A percentile compares a stretch with the other conserved stretches of the same genome.
Conservation (phyloP, 1,140 invertebrate species). For the Lepidostoma basale region DNA sequence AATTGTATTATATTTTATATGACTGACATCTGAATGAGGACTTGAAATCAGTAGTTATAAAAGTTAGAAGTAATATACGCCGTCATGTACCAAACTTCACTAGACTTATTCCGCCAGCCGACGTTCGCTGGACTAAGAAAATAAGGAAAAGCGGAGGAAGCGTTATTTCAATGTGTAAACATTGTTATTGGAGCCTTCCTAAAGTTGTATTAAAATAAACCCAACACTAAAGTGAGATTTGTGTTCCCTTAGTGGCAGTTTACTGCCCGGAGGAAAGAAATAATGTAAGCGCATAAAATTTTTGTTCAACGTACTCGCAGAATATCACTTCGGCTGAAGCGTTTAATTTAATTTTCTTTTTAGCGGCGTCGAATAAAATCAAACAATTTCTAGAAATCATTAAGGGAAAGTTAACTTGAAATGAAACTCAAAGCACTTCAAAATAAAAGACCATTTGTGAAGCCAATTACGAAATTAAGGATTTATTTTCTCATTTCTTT, state of each 20-base stretch:
- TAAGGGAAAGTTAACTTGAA: not conserved
- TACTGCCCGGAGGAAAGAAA: not conserved
- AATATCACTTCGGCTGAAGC: not conserved
- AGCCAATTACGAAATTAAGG: not conserved
- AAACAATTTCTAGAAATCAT: not conserved
- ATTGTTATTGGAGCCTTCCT: slow-evolving; percentile 7
- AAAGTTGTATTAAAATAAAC: not conserved
- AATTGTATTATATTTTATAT: too few species aligned
- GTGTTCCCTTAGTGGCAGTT: not conserved
- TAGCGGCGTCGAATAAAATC: not conserved
- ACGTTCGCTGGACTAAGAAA: too few species aligned
- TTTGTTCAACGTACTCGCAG: not conserved
- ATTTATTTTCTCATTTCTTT: not conserved
- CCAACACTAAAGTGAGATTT: slow-evolving; percentile 5
- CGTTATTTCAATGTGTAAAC: not conserved
- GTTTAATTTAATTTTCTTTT: slow-evolving; percentile 1
- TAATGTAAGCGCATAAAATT: not conserved
- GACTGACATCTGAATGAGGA: too few species aligned
- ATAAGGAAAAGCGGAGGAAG: not conserved
- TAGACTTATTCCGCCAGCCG: too few species aligned
- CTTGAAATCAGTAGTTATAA: too few species aligned
- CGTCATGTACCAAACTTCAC: too few species aligned
- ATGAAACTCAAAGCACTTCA: not conserved
- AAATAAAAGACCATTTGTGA: not conserved
- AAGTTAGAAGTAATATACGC: too few species aligned